A percentile compares a stretch with the other conserved stretches of the same genome.
Conservation (phyloP, 2,888 invertebrate genomes). For the Pristionchus arcanus region DNA sequence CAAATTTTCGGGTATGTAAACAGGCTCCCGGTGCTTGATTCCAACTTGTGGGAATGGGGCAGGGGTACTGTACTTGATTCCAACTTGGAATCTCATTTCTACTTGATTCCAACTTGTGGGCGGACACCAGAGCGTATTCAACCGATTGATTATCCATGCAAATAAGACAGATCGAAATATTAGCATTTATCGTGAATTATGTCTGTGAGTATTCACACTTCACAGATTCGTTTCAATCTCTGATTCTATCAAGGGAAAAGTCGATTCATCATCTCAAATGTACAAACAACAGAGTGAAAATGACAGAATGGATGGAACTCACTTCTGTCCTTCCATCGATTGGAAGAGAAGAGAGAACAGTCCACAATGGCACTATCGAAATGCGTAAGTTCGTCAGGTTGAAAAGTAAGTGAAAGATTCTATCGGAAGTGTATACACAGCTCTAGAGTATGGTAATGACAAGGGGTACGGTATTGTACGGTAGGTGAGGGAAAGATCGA, state of each 20-base stretch:
- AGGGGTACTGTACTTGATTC: too few species aligned
- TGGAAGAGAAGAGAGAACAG: not conserved
- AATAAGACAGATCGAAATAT: not conserved
- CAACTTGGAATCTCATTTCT: too few species aligned
- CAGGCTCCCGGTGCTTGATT: too few species aligned
- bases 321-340: not conserved
- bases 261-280: conserved; percentile 43
- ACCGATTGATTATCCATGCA: conserved; percentile 28
- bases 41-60: too few species aligned
- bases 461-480: conserved; percentile 39
- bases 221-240: conserved; percentile 4
- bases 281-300: conserved; percentile 12
- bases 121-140: too few species aligned
- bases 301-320: conserved; percentile 3
- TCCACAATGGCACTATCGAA: conserved; percentile 26
- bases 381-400: conserved; percentile 46
- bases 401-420: conserved; percentile 40
- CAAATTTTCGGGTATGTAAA: too few species aligned
- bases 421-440: conserved; percentile 38
- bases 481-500: conserved; percentile 26
- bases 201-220: conserved; percentile 9
- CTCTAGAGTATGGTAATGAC: conserved; percentile 46
- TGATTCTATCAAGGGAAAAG: conserved; percentile 14
- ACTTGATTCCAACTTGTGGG: too few species aligned
- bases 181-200: conserved; percentile 36